Base-by-base conservation (phyloP, 2,888 invertebrate species). In the Xestoiulus laeticollis region DNA sequence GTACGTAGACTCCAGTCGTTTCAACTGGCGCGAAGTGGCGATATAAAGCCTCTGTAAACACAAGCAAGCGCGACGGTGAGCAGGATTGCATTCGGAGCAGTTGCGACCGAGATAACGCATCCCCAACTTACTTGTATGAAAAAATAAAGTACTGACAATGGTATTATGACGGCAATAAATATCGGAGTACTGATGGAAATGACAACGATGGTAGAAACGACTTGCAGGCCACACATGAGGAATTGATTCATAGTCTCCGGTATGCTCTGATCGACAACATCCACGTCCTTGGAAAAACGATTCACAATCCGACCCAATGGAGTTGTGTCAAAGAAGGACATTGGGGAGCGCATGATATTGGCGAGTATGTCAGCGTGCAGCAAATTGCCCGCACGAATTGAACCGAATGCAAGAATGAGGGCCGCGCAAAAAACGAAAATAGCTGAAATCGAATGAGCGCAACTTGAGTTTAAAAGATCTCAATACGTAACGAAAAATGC, bases 1-100 rank as follows among this genome's bases (percentile, higher is more conserved):
- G 0, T 97, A 97, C 0, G 98, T 95, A 0, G 98, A 98, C 92
- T 98, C 97, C 88, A 99, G 93, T 86, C 99, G 94, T 93, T 98
- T 98, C 90, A 99, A 92, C 92, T 99, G 99, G 32, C 99, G 93
- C 4, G 98, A 98, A 0, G 98, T 96, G 2, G 97, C 95, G 89
- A 99, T 97, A 93, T 98, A 99, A 93, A 98, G 97, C 90, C 97
- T 94, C 94, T 99, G 91, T 87, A 68, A 30, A 48, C 3, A 48
- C 48, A 48, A 14, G 14, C 38, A 38, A 38, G 8, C 38, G 38
- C 8, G 6, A 38, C 8, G 6, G 38, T 38, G 38, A 38, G 5
- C 38, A 38, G 38, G 38, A 8, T 38, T 8, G 38, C n/a, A n/a
- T n/a, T n/a, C n/a, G n/a, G n/a, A n/a, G n/a, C n/a, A n/a, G n/a